Percentiles rank a stretch among this genome's conserved stretches.
Evolutionary conservation across 2,797 vertebrate species (phyloP).

Genomic region (Chiroxiphia lanceolata): DNA sequence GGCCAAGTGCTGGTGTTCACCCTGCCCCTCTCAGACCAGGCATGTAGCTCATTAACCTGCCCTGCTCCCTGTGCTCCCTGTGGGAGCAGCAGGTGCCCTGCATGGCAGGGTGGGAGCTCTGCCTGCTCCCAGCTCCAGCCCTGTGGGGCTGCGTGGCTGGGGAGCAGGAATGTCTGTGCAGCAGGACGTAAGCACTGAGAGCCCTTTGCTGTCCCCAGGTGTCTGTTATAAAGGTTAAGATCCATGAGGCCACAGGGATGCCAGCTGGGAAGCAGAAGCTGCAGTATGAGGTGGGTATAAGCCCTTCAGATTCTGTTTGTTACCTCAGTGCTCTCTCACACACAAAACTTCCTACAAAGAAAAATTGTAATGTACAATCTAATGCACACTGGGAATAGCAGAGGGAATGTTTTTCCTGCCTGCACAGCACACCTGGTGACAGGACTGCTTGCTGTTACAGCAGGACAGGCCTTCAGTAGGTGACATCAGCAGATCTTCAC

Average conservation of each 20-base stretch:
- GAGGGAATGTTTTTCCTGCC: background rate
- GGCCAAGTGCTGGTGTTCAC: constrained; percentile 96
- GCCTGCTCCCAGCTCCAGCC: background rate
- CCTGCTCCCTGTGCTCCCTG: background rate
- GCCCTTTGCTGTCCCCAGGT: constrained; percentile 78
- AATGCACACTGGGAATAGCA: background rate
- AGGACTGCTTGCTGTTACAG: background rate
- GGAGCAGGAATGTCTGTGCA: background rate
- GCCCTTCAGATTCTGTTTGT: background rate
- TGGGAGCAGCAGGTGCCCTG: background rate
- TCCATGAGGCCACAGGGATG: constrained; percentile 98
- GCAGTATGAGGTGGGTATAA: constrained; percentile 89
- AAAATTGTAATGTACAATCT: background rate
- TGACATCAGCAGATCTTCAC: background rate
- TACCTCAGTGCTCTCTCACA: background rate
- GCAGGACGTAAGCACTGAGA: background rate
- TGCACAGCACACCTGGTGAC: background rate
- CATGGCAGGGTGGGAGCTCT: background rate
- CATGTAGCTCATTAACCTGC: constrained; percentile 33
- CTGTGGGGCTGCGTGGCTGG: background rate
- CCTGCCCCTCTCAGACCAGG: constrained; percentile 96
- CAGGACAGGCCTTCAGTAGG: background rate
- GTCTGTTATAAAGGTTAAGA: constrained; percentile 99
- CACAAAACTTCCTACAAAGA: background rate
- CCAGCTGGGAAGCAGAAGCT: constrained; percentile 97